phyloP scores from a whole-genome alignment of 1,140 invertebrate genomes.

The Drosophila oshimai region DNA sequence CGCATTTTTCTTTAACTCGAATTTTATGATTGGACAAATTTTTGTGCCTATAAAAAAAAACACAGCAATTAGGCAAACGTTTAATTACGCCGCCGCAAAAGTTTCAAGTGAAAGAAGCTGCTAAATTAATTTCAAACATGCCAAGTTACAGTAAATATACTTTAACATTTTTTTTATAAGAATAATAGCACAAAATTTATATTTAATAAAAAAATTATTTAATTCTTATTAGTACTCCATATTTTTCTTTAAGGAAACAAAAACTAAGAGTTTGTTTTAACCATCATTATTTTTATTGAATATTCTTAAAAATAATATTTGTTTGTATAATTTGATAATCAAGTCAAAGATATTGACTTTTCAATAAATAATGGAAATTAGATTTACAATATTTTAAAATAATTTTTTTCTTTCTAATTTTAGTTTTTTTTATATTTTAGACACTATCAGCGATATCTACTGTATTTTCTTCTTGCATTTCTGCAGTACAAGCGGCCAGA shows the following conservation, averaged over 20 bases:
- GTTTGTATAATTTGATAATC: too few relatives aligned
- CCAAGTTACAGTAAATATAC: background rate
- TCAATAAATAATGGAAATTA: too few relatives aligned
- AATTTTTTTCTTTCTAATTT: background rate
- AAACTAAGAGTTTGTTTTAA: too few relatives aligned
- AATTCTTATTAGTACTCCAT: too few relatives aligned
- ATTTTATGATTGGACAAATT: slow-evolving; percentile 69
- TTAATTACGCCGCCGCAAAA: slow-evolving; percentile 52
- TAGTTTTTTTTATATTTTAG: background rate
- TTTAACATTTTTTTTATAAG: too few relatives aligned
- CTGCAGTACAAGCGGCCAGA: slow-evolving; percentile 18
- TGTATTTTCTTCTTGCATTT: slow-evolving; percentile 17
- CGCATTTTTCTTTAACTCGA: slow-evolving; percentile 16
- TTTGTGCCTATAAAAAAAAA: slow-evolving; percentile 53
- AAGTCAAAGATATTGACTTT: too few relatives aligned
- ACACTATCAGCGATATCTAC: background rate
- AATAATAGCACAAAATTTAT: too few relatives aligned
- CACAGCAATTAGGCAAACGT: slow-evolving; percentile 66
- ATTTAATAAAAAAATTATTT: too few relatives aligned
- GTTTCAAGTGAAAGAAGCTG: slow-evolving; percentile 17
- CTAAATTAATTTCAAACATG: background rate
- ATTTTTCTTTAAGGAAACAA: too few relatives aligned
- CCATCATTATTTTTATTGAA: too few relatives aligned
- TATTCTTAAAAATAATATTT: too few relatives aligned
- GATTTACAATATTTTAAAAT: too few relatives aligned